Evolutionary conservation across 2,888 invertebrate genomes (phyloP).

Genomic region (Xestia ashworthii): DNA sequence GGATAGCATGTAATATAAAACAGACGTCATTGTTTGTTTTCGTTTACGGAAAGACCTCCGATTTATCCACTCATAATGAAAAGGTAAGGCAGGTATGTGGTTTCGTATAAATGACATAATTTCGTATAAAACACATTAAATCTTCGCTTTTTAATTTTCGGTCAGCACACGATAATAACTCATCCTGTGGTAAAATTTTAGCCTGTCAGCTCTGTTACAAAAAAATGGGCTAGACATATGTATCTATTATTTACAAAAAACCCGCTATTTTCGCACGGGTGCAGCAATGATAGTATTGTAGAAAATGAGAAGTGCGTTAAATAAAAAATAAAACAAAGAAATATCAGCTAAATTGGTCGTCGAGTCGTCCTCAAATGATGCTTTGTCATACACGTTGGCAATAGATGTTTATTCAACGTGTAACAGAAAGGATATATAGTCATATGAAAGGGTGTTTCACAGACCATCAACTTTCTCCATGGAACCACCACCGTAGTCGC

Average conservation of each 20-base stretch:
- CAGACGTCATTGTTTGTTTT: constrained; percentile 23
- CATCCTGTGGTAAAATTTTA: background rate
- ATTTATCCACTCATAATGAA: constrained; percentile 3
- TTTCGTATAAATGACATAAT: constrained; percentile 9
- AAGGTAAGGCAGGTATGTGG: background rate
- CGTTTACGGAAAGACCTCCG: constrained; percentile 3
- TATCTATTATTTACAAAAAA: background rate
- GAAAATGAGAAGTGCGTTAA: background rate
- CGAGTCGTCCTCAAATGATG: background rate
- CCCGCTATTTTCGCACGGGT: background rate
- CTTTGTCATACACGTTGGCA: background rate
- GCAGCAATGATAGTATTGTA: background rate
- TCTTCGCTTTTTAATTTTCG: background rate
- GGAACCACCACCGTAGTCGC: too few species aligned
- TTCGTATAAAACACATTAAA: too few species aligned
- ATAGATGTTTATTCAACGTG: background rate
- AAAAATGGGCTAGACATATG: background rate
- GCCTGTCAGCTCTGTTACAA: background rate
- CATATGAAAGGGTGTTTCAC: too few species aligned
- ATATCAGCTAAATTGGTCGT: background rate
- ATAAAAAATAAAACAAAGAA: too few species aligned
- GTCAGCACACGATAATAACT: background rate
- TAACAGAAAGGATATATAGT: too few species aligned
- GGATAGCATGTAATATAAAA: constrained; percentile 16
- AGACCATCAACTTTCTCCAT: too few species aligned